Evolutionary conservation across 2,888 invertebrate species (phyloP).

Genomic region (Cephus pulcher): DNA sequence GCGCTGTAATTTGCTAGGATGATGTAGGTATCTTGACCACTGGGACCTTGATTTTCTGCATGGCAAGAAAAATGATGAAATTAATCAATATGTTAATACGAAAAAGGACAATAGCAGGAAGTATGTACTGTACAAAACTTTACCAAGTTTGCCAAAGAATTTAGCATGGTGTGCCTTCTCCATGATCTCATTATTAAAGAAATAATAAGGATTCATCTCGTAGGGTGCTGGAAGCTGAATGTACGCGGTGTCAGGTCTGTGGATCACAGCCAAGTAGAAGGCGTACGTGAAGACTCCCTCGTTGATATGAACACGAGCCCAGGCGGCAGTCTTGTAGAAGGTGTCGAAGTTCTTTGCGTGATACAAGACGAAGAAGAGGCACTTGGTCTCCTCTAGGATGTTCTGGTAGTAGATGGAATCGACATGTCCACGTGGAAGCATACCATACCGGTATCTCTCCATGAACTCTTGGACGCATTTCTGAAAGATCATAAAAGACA

Average conservation of each 20-base stretch:
- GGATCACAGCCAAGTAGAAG: constrained; percentile 72
- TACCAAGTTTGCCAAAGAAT: constrained; percentile 57
- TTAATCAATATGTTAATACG: background rate
- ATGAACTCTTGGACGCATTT: constrained; percentile 60
- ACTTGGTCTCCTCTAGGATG: constrained; percentile 50
- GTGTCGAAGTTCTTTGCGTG: constrained; percentile 62
- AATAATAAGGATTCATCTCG: constrained; percentile 76
- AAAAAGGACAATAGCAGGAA: background rate
- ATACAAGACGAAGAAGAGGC: constrained; percentile 59
- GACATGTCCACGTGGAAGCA: constrained; percentile 67
- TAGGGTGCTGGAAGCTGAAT: constrained; percentile 76
- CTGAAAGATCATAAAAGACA: constrained; percentile 30
- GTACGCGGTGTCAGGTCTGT: constrained; percentile 72
- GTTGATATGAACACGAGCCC: constrained; percentile 63
- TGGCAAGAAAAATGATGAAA: constrained; percentile 7
- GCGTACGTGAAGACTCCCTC: constrained; percentile 72
- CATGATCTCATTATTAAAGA: constrained; percentile 72
- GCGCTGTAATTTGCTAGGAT: constrained; percentile 73
- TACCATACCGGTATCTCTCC: constrained; percentile 60
- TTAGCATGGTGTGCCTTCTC: constrained; percentile 64
- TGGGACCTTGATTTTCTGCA: constrained; percentile 41
- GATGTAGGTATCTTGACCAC: constrained; percentile 66
- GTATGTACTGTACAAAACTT: background rate
- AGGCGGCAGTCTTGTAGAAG: constrained; percentile 63
- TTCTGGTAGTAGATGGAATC: constrained; percentile 66